A percentile compares a stretch with the other conserved stretches of the same genome.
phyloP scores from a whole-genome alignment of 2,797 vertebrate genomes.

The Etheostoma perlongum region DNA sequence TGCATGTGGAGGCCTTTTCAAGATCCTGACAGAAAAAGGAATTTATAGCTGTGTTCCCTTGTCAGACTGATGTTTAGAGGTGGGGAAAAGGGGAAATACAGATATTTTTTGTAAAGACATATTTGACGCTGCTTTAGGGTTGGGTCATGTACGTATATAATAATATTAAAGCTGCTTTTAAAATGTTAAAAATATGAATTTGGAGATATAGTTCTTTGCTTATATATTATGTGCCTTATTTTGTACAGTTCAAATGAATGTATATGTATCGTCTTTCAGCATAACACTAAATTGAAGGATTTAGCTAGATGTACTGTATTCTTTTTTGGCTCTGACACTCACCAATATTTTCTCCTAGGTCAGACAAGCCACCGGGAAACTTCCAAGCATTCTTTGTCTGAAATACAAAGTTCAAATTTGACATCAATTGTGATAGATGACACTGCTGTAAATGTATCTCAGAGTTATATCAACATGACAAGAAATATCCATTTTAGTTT shows the following conservation, averaged over 20 bases:
- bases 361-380: constrained; percentile 95
- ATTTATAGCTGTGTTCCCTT: neutral
- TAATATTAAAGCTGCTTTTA: constrained; percentile 75
- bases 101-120: constrained; percentile 43
- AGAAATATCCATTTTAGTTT: constrained; percentile 8
- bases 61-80: constrained; percentile 20
- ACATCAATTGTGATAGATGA: constrained; percentile 30
- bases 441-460: constrained; percentile 62
- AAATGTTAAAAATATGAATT: constrained; percentile 54
- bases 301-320: constrained; percentile 62
- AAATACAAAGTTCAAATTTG: constrained; percentile 49
- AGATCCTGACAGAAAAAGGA: constrained; percentile 11
- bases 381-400: constrained; percentile 94
- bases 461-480: neutral
- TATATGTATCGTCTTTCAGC: constrained; percentile 49
- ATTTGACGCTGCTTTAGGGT: constrained; percentile 64
- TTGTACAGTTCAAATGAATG: constrained; percentile 71
- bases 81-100: constrained; percentile 20
- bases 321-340: constrained; percentile 71
- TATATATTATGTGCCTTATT: constrained; percentile 44
- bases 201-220: constrained; percentile 20
- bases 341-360: constrained; percentile 96
- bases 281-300: constrained; percentile 25
- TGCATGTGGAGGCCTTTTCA: constrained; percentile 14
- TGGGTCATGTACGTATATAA: constrained; percentile 40